phyloP scores from a whole-genome alignment of 2,797 vertebrate genomes.

The Channallabes apus region DNA sequence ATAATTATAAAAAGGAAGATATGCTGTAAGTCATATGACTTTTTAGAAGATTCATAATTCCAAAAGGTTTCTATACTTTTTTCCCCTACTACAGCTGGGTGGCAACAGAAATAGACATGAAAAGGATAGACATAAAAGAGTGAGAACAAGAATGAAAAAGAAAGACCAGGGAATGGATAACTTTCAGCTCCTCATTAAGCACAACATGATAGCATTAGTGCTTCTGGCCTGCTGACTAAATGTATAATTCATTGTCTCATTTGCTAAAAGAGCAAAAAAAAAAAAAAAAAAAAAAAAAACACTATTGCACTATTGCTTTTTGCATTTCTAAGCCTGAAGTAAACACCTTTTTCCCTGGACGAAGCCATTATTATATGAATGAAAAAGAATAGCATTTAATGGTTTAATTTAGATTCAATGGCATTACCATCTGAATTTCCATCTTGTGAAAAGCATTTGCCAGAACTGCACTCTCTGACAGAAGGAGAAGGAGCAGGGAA shows the following conservation, averaged over 20 bases:
- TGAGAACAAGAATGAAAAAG: not conserved
- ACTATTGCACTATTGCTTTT: not conserved
- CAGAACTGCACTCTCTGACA: constrained; percentile 9
- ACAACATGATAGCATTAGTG: constrained; percentile 44
- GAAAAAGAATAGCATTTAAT: not conserved
- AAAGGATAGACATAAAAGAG: not conserved
- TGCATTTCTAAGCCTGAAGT: not conserved
- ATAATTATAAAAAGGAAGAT: not conserved
- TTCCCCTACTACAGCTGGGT: not conserved
- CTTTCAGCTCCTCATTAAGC: constrained; percentile 40
- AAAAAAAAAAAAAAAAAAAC: not conserved
- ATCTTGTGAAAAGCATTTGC: constrained; percentile 38
- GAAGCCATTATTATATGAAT: not conserved
- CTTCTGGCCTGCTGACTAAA: constrained; percentile 38
- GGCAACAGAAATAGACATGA: not conserved
- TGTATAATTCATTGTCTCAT: constrained; percentile 49
- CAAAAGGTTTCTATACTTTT: not conserved
- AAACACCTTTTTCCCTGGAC: not conserved
- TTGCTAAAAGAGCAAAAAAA: constrained; percentile 29
- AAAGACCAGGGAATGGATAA: constrained; percentile 1
- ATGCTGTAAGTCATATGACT: not conserved
- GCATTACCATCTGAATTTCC: constrained; percentile 14
- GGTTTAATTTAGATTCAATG: constrained; percentile 21
- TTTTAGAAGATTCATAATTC: not conserved
- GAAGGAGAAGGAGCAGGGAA: constrained; percentile 24